These are phyloP conservation scores for Cathartes aura DNA, from an alignment of 2,113 vertebrate genomes.

Conservation along the genomic window DNA sequence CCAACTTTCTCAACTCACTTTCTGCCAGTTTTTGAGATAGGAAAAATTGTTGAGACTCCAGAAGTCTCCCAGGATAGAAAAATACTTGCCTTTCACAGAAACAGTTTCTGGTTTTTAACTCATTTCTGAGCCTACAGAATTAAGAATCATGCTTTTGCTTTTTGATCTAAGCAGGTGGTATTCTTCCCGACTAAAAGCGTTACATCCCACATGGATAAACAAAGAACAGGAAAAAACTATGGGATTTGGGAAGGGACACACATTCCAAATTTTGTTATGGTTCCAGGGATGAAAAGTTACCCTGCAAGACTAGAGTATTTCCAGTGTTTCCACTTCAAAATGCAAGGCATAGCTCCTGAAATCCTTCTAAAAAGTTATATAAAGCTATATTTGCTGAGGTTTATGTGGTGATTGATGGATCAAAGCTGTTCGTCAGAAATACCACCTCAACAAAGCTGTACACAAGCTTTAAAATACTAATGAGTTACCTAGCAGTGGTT, in stretches of 20 bases:
- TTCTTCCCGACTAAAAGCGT: rapidly evolving
- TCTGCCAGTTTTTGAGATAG: neutral
- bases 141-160: neutral
- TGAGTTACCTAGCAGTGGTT: neutral
- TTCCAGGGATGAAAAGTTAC: neutral
- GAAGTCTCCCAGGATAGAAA: neutral
- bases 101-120: neutral
- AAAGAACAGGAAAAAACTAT: neutral
- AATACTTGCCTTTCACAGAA: neutral
- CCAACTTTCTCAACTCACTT: neutral
- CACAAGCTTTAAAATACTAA: neutral
- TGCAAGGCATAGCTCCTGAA: neutral
- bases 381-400: neutral
- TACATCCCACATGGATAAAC: neutral
- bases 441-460: neutral
- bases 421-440: neutral
- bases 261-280: neutral
- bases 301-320: neutral
- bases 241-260: neutral
- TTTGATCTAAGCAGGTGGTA: neutral
- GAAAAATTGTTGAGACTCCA: neutral
- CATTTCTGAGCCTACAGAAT: neutral
- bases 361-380: neutral
- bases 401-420: neutral
- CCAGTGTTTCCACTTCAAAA: neutral